Conservation (phyloP, 2,113 vertebrate genomes). For the Brachionichthys hirsutus region DNA sequence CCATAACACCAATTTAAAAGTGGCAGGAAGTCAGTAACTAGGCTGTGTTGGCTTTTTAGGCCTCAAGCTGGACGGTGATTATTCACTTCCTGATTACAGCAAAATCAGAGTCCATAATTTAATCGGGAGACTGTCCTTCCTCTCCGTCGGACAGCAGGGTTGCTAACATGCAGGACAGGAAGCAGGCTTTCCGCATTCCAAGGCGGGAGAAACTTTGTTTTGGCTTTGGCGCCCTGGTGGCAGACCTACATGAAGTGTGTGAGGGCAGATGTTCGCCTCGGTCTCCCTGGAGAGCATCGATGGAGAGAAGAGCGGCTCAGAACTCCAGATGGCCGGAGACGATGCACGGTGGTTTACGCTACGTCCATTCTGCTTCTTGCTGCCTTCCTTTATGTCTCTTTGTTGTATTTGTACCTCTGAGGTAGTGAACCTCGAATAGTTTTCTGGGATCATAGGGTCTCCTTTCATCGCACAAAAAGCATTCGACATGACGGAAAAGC, state of each 20-base stretch:
- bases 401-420: not conserved
- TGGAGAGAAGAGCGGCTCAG: conserved; percentile 50
- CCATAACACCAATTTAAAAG: not conserved
- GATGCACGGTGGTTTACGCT: conserved; percentile 76
- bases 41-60: conserved; percentile 48
- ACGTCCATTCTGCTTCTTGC: conserved; percentile 30
- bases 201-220: conserved; percentile 19
- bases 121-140: conserved; percentile 47
- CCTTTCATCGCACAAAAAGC: not conserved
- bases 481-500: not conserved
- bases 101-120: conserved; percentile 41
- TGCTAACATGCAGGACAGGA: conserved; percentile 65
- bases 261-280: not conserved
- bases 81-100: conserved; percentile 71
- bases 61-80: conserved; percentile 58
- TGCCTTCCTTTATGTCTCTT: not conserved
- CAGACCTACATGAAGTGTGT: not conserved
- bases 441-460: not conserved
- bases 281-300: conserved; percentile 28
- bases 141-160: conserved; percentile 42
- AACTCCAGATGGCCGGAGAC: conserved; percentile 73
- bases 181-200: conserved; percentile 79
- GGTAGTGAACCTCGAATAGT: not conserved
- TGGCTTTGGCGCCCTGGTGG: conserved; percentile 13
- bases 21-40: conserved; percentile 47